A percentile compares a stretch with the other conserved stretches of the same genome.
phyloP scores from a whole-genome alignment of 2,797 vertebrate genomes.

The Rhinella marina region DNA sequence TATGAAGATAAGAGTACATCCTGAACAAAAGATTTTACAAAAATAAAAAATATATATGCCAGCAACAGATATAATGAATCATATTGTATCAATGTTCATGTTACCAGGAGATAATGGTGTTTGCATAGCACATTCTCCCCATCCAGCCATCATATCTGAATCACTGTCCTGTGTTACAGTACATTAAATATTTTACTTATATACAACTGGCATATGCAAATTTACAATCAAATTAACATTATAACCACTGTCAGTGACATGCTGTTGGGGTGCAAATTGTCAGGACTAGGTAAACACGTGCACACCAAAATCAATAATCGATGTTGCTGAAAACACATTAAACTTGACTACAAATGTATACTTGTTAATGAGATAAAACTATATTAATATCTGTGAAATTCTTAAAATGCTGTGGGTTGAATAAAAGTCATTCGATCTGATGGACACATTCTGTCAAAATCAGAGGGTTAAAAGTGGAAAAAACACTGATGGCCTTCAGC shows the following conservation, averaged over 20 bases:
- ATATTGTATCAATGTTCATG: not conserved
- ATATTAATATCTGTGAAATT: not conserved
- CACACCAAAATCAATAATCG: not conserved
- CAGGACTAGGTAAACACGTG: not conserved
- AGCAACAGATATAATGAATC: slow-evolving; percentile 6
- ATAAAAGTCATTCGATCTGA: not conserved
- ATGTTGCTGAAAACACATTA: not conserved
- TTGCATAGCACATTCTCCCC: slow-evolving; percentile 28
- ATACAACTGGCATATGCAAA: slow-evolving; percentile 26
- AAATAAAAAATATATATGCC: not conserved
- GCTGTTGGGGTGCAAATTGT: not conserved
- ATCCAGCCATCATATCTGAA: slow-evolving; percentile 3
- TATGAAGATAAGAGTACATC: not conserved
- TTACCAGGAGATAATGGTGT: slow-evolving; percentile 34
- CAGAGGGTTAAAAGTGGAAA: not conserved
- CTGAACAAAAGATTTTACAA: not conserved
- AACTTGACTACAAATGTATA: not conserved
- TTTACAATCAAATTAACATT: slow-evolving; percentile 28
- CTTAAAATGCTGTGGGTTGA: not conserved
- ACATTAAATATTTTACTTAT: not conserved
- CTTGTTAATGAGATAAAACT: not conserved
- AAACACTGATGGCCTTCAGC: not conserved
- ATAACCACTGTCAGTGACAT: slow-evolving; percentile 13
- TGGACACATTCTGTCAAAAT: not conserved
- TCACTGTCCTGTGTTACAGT: slow-evolving; percentile 11